phyloP scores from a whole-genome alignment of 2,888 invertebrate species.

The Dascillus cervinus region DNA sequence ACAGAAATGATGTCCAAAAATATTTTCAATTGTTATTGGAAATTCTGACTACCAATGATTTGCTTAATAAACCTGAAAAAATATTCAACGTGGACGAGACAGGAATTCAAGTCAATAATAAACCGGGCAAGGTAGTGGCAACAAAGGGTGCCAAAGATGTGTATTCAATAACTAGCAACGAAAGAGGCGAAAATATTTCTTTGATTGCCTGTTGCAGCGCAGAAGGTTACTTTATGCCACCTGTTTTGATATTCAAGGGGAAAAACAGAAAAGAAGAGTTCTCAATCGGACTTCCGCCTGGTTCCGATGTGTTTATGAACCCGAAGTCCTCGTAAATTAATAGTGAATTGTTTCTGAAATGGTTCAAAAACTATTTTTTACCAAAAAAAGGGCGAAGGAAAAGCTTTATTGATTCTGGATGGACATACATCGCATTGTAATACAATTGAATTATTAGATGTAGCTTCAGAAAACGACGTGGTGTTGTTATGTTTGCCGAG shows the following conservation, averaged over 20 bases:
- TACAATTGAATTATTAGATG: no score
- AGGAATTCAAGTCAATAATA: conserved; percentile 32
- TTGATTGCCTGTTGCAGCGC: conserved; percentile 30
- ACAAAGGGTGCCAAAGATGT: conserved; percentile 21
- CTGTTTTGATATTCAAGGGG: no score
- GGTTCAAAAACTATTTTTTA: conserved; percentile 5
- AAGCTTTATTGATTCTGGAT: no score
- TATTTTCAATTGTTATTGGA: no score
- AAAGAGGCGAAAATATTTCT: conserved; percentile 26
- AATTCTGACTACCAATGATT: conserved; percentile 22
- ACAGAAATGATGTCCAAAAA: conserved; percentile 21
- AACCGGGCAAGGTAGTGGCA: conserved; percentile 29
- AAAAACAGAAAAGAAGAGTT: conserved; percentile 5
- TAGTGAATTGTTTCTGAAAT: no score
- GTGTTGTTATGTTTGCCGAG: conserved; percentile 1
- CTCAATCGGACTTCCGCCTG: conserved; percentile 5
- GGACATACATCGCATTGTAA: no score
- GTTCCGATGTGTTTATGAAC: conserved; percentile 4
- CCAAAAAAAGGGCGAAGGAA: conserved; percentile 4
- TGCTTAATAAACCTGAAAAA: conserved; percentile 23
- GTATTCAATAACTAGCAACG: conserved; percentile 16
- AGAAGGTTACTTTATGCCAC: conserved; percentile 25
- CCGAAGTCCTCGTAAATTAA: conserved; percentile 6
- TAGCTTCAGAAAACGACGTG: conserved; percentile 2
- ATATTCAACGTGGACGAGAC: conserved; percentile 27